Evolutionary conservation across 2,888 invertebrate genomes (phyloP), one percentile per base, ranked within the genome.

Genomic region (Eristalinus sepulchralis): DNA sequence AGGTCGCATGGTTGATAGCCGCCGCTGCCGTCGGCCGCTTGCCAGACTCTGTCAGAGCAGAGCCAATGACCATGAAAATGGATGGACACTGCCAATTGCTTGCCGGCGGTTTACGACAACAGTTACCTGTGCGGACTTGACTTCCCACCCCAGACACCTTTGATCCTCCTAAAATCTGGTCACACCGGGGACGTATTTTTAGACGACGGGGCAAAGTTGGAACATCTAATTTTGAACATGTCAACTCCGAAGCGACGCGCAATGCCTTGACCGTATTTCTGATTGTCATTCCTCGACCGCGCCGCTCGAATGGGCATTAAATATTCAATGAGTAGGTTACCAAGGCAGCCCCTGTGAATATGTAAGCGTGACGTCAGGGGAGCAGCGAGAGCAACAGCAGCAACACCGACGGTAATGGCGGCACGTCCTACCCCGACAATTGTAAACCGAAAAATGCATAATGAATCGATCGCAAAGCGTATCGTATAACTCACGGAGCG

Each of bases 391-490:
- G n/a, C n/a, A 47, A 47, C 39, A 27, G 27, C 27, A 27, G 5
- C 17, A n/a, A 47, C 34, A 34, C 34, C 34, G 34, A 9, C 6
- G 39, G n/a, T 47, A 47, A 47, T 47, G 17, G 39, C 39, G n/a
- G 39, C 36, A 36, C 70, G 75, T 27, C 64, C 9, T 36, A 59
- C 39, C 59, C 47, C 67, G 59, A 66, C 71, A 84, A 77, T 80
- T 84, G 76, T 81, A 81, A 81, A 63, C 72, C 71, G 59, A 39
- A 81, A 85, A 85, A 81, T 81, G 85, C 81, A 85, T 81, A 85
- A 85, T 85, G 77, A 85, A 85, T 77, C 68, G 81, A 81, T 81
- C 85, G 73, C 77, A 59, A 59, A 70, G 68, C 72, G 67, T 53
- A 77, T 20, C n/a, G 66, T 62, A 27, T 20, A 64, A 39, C 27